These are phyloP conservation scores for Elysia chlorotica DNA, from an alignment of 1,140 invertebrate genomes.

Conservation along the genomic window DNA sequence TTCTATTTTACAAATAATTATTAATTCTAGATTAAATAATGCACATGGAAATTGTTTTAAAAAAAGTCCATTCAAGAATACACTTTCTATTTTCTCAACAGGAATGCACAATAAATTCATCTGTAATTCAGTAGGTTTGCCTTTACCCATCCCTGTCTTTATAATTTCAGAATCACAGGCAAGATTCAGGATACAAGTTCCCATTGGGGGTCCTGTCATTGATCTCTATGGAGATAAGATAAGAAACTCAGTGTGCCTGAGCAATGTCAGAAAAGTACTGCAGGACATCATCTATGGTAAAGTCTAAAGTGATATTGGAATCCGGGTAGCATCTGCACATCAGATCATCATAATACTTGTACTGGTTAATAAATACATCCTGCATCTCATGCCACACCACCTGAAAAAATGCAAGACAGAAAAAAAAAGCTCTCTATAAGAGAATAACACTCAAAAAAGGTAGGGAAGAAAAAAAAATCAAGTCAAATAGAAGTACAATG, in stretches of 20 bases:
- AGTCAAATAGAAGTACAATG: no score
- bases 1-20: no score
- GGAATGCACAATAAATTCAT: background rate
- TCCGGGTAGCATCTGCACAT: slow-evolving; percentile 97
- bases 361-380: slow-evolving; percentile 97
- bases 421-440: no score
- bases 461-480: no score
- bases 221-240: background rate
- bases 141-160: background rate
- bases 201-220: background rate
- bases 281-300: slow-evolving; percentile 94
- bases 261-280: slow-evolving; percentile 98
- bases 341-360: slow-evolving; percentile 90
- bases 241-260: slow-evolving; percentile 76
- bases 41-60: no score
- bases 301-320: slow-evolving; percentile 91
- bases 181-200: background rate
- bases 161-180: background rate
- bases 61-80: background rate
- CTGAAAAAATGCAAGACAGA: no score
- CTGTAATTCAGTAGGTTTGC: background rate
- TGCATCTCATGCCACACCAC: slow-evolving; percentile 99
- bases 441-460: no score
- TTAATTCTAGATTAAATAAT: no score
- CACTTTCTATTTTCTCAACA: background rate